Evolutionary conservation across 2,113 vertebrate species (phyloP).

Genomic region (Verasper variegatus): DNA sequence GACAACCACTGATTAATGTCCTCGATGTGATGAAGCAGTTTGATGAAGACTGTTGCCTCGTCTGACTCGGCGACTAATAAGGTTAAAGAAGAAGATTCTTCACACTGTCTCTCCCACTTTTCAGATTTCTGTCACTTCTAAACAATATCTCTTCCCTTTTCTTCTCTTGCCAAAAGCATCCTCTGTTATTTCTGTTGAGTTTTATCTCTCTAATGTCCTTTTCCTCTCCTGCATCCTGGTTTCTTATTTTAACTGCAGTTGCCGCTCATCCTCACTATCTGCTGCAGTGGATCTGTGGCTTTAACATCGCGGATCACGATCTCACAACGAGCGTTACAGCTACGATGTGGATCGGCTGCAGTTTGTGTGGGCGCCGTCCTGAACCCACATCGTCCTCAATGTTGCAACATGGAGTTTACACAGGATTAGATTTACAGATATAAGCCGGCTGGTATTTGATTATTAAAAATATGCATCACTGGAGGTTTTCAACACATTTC

Average conservation of each 20-base stretch:
- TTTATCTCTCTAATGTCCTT: neutral
- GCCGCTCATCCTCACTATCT: conserved; percentile 2
- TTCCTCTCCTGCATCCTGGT: neutral
- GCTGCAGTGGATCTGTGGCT: conserved; percentile 4
- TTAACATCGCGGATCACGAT: neutral
- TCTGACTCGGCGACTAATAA: neutral
- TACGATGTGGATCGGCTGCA: neutral
- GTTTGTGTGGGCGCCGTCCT: too few species aligned
- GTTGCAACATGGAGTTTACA: neutral
- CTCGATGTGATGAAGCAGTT: too few species aligned
- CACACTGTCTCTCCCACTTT: neutral
- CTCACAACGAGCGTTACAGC: neutral
- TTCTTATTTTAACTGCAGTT: neutral
- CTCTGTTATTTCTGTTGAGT: neutral
- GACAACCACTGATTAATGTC: too few species aligned
- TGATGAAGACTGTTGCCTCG: neutral
- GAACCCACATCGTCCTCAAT: too few species aligned
- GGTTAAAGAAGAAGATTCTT: neutral
- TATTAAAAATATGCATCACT: neutral
- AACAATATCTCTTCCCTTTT: too few species aligned
- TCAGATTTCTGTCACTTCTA: neutral
- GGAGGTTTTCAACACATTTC: neutral
- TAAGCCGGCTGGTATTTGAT: neutral
- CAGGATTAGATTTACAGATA: neutral
- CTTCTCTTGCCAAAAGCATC: too few species aligned